phyloP scores from a whole-genome alignment of 2,888 invertebrate genomes.

The Torymus aiolomorphi region DNA sequence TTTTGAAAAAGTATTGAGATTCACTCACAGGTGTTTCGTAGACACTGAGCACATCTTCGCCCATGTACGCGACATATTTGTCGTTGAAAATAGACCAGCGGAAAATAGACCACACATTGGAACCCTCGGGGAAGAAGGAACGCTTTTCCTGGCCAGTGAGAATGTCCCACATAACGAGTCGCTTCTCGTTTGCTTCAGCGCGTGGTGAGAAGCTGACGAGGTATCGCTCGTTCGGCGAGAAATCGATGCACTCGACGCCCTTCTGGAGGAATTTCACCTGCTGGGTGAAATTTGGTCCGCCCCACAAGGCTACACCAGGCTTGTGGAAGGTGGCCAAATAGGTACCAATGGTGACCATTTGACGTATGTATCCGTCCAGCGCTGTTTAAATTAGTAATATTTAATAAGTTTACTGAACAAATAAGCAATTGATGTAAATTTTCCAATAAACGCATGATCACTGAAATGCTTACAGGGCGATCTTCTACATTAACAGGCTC shows the following conservation, averaged over 20 bases:
- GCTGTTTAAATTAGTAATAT: constrained; percentile 76
- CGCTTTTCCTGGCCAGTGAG: constrained; percentile 95
- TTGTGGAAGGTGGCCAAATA: constrained; percentile 97
- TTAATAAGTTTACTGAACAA: constrained; percentile 11
- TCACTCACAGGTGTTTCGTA: constrained; percentile 91
- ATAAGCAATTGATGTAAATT: constrained; percentile 2
- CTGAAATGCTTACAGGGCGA: constrained; percentile 80
- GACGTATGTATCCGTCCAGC: constrained; percentile 97
- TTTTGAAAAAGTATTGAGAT: background rate
- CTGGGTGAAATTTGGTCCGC: constrained; percentile 93
- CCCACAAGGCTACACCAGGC: constrained; percentile 98
- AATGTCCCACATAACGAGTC: constrained; percentile 97
- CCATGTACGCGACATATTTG: constrained; percentile 93
- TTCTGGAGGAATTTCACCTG: constrained; percentile 93
- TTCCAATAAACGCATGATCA: constrained; percentile 13
- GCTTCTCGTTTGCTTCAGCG: constrained; percentile 82
- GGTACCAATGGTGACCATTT: constrained; percentile 98
- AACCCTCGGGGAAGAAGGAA: constrained; percentile 90
- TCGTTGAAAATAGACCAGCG: constrained; percentile 99
- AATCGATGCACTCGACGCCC: constrained; percentile 97
- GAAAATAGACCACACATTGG: constrained; percentile 94
- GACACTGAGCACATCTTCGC: constrained; percentile 89
- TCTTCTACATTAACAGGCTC: constrained; percentile 90
- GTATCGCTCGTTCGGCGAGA: constrained; percentile 98
- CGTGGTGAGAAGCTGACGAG: constrained; percentile 95